Base-by-base conservation (phyloP, 2,888 invertebrate species). In the Lycophotia porphyrea region DNA sequence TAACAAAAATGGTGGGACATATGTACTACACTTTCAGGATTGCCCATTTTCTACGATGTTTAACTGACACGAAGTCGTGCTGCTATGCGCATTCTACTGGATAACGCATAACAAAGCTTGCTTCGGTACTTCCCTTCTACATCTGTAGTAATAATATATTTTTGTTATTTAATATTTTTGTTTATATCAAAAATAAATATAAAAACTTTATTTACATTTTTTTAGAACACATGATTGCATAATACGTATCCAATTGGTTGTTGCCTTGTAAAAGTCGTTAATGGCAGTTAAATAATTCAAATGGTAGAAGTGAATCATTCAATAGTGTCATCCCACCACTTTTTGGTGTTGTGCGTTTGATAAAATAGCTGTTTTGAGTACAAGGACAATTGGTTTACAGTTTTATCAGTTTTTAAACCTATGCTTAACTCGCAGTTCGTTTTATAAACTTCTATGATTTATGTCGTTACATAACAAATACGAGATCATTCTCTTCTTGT, bases 271-370 rank as follows among this genome's bases (percentile, higher is more conserved):
- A 42, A 55, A 42, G 18, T 44, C 31, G 18, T 66, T 75, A 58
- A 68, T 34, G 74, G 74, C 55, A 74, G 39, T 36, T 49, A 74
- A 42, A 55, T n/a, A 44, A 58, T n/a, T 65, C 42, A 75, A 65
- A 79, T 64, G 49, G 15, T 44, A 49, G 55, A 34, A 31, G 27
- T 39, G 44, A 27, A 64, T 79, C 24, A 61, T 8, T 80, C 24
- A n/a, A 52, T 34, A 60, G 15, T 36, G 58, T 34, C 63, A 67
- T 55, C 36, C 52, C 52, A 78, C 55, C 13, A 78, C 2, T 24
- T 71, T 78, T 70, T 42, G 9, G 24, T 36, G 27, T 42, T n/a
- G 24, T 27, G 42, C 52, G 44, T 31, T 63, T 31, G 61, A 64
- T 78, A 58, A 58, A 64, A 49, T 79, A 60, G 15, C n/a, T 65